phyloP scores from a whole-genome alignment of 1,140 invertebrate genomes.

The Drosophila athabasca region DNA sequence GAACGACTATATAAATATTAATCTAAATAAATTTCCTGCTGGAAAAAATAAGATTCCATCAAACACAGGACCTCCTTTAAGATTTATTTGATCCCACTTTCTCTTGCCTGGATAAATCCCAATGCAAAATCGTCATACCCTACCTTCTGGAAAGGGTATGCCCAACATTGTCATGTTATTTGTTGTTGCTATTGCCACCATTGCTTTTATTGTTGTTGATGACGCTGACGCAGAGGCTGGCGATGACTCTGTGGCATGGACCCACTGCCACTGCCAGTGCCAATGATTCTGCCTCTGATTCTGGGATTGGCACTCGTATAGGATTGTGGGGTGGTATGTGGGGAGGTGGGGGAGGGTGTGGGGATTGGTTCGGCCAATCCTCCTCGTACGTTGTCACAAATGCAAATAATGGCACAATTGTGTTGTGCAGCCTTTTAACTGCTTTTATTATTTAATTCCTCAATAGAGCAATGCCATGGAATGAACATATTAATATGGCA shows the following conservation, averaged over 20 bases:
- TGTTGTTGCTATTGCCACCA: slow-evolving; percentile 47
- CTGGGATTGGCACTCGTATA: slow-evolving; percentile 6
- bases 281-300: slow-evolving; percentile 14
- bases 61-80: no score
- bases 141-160: no score
- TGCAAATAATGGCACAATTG: slow-evolving; percentile 82
- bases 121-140: no score
- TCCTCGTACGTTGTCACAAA: slow-evolving; percentile 70
- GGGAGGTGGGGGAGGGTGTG: not conserved
- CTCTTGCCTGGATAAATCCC: no score
- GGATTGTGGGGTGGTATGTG: not conserved
- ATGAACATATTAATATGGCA: not conserved
- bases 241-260: slow-evolving; percentile 13
- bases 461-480: slow-evolving; percentile 42
- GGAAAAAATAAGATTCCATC: no score
- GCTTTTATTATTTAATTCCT: slow-evolving; percentile 78
- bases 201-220: slow-evolving; percentile 44
- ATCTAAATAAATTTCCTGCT: no score
- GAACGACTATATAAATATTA: no score
- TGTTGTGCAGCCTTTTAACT: slow-evolving; percentile 63
- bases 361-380: not conserved
- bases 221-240: slow-evolving; percentile 55
- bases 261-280: not conserved
- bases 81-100: no score
- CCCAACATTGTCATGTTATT: slow-evolving; percentile 37